Evolutionary conservation across 2,797 vertebrate species (phyloP), one percentile per base, ranked within the genome.

Genomic region (Acridotheres tristis): DNA sequence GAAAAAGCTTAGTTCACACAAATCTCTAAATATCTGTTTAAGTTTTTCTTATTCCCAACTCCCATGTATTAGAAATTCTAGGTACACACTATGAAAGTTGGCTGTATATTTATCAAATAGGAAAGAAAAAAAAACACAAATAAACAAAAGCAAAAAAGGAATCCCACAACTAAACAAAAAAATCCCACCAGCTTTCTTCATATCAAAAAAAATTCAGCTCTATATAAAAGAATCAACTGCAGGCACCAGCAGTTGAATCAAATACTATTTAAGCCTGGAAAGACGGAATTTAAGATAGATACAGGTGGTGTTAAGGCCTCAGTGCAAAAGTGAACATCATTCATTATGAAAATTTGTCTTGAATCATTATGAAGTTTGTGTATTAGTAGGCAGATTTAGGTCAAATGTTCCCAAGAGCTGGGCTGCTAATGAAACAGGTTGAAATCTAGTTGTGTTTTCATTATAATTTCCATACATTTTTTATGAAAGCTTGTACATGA

Each of bases 341-440:
- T 51, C 59, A 67, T 79, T 90, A 91, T 59, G 82, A 92, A 95
- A 89, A 90, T 81, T 88, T 82, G 42, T 85, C 78, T 86, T 68
- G 75, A 89, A 68, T 72, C 63, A 34, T 92, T 72, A 85, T 62
- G 47, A 91, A 85, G 54, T 89, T 87, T 92, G 40, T 80, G 54
- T 94, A 67, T 86, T 85, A 89, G 71, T 18, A 82, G 59, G 80
- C 78, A 94, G 57, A 92, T 89, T 75, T 95, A 89, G 94, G 94
- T 96, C 94, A 96, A 90, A 83, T 61, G 20, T 57, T 96, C 93
- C 87, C 86, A 84, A 65, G 91, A 84, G 84, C 53, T 65, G 32
- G 18, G 30, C 30, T 92, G 72, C 72, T 96, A 93, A 85, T 92
- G 67, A 94, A 93, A 94, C 50, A 89, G 61, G 85, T 93, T 75